Base-by-base conservation (phyloP, 2,888 invertebrate genomes). In the Macrosoma leucophasiata region DNA sequence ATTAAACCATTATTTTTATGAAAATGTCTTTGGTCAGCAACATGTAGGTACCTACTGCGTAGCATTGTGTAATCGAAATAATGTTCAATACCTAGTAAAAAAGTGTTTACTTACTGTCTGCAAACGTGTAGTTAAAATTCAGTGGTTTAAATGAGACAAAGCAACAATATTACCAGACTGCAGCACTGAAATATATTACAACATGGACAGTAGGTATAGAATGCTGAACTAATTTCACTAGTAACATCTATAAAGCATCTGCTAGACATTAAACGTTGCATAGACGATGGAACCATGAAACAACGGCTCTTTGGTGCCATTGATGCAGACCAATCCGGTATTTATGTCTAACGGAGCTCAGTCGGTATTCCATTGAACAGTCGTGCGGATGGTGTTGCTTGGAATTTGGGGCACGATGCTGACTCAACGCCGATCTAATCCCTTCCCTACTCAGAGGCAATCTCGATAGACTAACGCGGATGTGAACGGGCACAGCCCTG, bases 391-490 rank as follows among this genome's bases (percentile, higher is more conserved):
- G 81, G 73, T 73, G 68, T 70, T 54, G 64, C 59, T 45, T 62
- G 79, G 81, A 74, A 84, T 84, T 81, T 82, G 77, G 82, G 77
- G 58, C 81, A 81, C 63, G 58, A 57, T 65, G 76, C 74, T 82
- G 81, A 82, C 69, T 84, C 82, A 81, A 76, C 76, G 57, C 55
- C 56, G 66, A 66, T 71, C 71, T 72, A 76, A 72, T 76, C 75
- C 78, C 73, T 75, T 78, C 70, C 61, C 67, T 67, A 60, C 60
- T 62, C 52, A 50, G 58, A 63, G 59, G 62, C 63, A 66, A 66
- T 70, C 64, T 63, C 54, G 48, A 58, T 51, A 52, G 48, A 46
- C 42, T 46, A 50, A 53, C 50, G 45, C 59, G 60, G 62, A 66
- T 66, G 50, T 61, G 51, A 53, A 43, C 43, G 50, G 36, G 48